A percentile compares a stretch with the other conserved stretches of the same genome.
Evolutionary conservation across 2,113 vertebrate species (phyloP).

Genomic region (Nycticorax nycticorax): DNA sequence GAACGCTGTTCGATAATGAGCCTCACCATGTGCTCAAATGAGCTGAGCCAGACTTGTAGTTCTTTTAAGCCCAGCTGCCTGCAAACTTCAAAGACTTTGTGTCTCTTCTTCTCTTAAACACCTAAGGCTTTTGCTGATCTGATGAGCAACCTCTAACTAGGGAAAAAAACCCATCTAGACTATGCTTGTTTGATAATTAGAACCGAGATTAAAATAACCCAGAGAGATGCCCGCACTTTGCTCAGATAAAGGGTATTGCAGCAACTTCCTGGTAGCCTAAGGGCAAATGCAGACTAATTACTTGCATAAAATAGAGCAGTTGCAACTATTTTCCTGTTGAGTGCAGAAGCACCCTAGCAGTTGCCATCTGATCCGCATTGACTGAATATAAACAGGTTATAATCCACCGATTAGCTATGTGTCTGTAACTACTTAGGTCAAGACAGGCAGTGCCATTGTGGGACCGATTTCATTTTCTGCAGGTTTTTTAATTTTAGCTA

Average conservation of each 20-base stretch:
- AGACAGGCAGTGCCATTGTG: fast-evolving
- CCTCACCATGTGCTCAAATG: not conserved
- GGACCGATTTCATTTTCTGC: not conserved
- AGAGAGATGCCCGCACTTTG: not conserved
- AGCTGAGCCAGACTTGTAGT: constrained; percentile 31
- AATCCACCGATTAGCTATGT: not conserved
- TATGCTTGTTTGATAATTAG: not conserved
- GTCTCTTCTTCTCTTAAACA: not conserved
- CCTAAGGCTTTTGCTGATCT: not conserved
- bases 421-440: not conserved
- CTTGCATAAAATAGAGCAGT: not conserved
- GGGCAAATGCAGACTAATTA: not conserved
- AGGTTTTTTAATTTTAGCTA: not conserved
- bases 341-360: not conserved
- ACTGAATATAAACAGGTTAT: not conserved
- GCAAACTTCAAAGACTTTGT: not conserved
- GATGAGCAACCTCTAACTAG: not conserved
- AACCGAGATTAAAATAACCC: not conserved
- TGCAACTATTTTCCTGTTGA: not conserved
- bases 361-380: not conserved
- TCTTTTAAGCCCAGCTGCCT: not conserved
- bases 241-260: not conserved
- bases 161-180: not conserved
- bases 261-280: not conserved
- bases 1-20: constrained; percentile 31